phyloP scores from a whole-genome alignment of 2,797 vertebrate species.

The Alauda arvensis region DNA sequence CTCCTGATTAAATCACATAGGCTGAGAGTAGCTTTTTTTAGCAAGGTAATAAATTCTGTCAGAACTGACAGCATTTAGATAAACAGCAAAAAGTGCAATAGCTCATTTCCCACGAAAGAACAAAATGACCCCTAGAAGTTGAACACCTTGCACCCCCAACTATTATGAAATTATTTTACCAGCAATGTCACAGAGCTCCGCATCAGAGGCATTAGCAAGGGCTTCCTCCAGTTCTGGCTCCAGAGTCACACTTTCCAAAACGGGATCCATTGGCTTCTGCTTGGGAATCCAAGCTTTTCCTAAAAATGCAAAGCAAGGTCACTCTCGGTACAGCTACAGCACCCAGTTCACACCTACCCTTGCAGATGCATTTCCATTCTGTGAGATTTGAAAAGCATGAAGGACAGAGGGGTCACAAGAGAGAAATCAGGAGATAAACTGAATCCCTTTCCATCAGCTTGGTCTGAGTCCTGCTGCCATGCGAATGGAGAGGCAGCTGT shows the following conservation, averaged over 20 bases:
- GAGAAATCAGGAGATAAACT: neutral
- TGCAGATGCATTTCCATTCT: neutral
- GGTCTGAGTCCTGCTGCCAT: rapidly evolving
- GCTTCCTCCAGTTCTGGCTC: slow-evolving; percentile 97
- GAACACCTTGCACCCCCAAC: neutral
- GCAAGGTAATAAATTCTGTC: neutral
- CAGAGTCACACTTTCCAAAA: slow-evolving; percentile 90
- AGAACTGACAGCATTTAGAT: neutral
- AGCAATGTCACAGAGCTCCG: slow-evolving; percentile 96
- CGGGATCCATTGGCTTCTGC: slow-evolving; percentile 84
- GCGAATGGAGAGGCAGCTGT: neutral
- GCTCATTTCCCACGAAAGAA: neutral
- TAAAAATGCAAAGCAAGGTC: slow-evolving; percentile 58
- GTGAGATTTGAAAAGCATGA: neutral
- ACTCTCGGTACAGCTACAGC: neutral
- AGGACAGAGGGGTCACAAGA: neutral
- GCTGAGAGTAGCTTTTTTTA: slow-evolving; percentile 8
- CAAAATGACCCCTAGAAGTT: neutral
- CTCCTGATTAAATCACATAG: neutral
- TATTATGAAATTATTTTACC: slow-evolving; percentile 70
- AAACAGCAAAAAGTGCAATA: neutral
- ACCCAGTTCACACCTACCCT: neutral
- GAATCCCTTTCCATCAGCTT: neutral
- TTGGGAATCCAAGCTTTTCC: slow-evolving; percentile 93
- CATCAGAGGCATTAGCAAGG: slow-evolving; percentile 89